Evolutionary conservation across 2,797 vertebrate species (phyloP).

Genomic region (Lutjanus argentimaculatus): DNA sequence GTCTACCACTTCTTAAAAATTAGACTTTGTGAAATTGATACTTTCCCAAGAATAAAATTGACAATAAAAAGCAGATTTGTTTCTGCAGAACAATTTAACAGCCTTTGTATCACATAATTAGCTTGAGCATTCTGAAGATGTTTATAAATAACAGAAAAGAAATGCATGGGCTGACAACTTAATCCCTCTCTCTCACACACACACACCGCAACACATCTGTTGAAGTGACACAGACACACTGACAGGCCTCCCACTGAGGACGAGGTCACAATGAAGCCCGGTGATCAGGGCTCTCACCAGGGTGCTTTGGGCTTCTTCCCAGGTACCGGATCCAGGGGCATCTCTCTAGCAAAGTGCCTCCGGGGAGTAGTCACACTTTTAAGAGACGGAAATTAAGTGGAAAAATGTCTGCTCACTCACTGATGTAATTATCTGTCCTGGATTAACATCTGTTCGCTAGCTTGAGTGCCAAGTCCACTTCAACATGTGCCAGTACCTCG

Average conservation of each 20-base stretch:
- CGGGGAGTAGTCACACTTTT: slow-evolving; percentile 86
- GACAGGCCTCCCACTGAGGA: slow-evolving; percentile 68
- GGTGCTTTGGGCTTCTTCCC: slow-evolving; percentile 76
- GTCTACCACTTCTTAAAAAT: slow-evolving; percentile 6
- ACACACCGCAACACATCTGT: slow-evolving; percentile 52
- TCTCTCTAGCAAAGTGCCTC: slow-evolving; percentile 74
- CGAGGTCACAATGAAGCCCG: slow-evolving; percentile 71
- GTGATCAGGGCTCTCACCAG: slow-evolving; percentile 73
- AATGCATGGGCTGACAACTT: slow-evolving; percentile 56
- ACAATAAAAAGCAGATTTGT: slow-evolving; percentile 36
- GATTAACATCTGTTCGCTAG: slow-evolving; percentile 89
- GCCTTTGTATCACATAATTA: slow-evolving; percentile 47
- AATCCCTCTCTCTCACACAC: slow-evolving; percentile 15
- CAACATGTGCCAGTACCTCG: slow-evolving; percentile 82
- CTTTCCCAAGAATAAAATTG: slow-evolving; percentile 33
- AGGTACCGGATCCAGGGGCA: slow-evolving; percentile 73
- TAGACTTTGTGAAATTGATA: slow-evolving; percentile 24
- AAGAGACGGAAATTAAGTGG: slow-evolving; percentile 89
- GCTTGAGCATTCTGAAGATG: slow-evolving; percentile 37
- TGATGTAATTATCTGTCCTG: slow-evolving; percentile 91
- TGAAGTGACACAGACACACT: slow-evolving; percentile 49
- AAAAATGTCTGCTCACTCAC: slow-evolving; percentile 89
- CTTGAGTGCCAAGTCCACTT: slow-evolving; percentile 85
- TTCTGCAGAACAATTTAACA: slow-evolving; percentile 38
- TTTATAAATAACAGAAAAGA: slow-evolving; percentile 60